Base-by-base conservation (phyloP, 2,797 vertebrate species). In the Protonibea diacanthus region DNA sequence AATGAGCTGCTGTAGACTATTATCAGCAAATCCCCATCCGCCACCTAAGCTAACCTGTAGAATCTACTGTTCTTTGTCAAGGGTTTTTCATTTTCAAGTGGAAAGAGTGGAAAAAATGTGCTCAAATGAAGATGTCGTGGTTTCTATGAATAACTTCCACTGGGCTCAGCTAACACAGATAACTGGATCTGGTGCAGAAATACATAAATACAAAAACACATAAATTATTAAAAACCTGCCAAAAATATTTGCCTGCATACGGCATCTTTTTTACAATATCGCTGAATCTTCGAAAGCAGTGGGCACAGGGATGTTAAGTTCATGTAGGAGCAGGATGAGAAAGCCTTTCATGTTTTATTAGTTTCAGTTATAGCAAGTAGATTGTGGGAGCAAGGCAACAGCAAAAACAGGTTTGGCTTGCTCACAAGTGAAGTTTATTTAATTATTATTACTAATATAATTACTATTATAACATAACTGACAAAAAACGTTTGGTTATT, bases 151-250 rank as follows among this genome's bases (percentile, higher is more conserved):
- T 71, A 55, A 3, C 59, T 71, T 59, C 21, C 55, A 53, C 40
- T 60, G 47, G 49, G 64, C 55, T 83, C 15, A 3, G 56, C 71
- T 18, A 51, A 7, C 6, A 42, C 33, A 18, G 47, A 45, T 47
- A 58, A 66, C 55, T 38, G 42, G 45, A 78, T 56, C 12, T 49
- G 69, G n/a, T 29, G 51, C 40, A 62, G 57, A 67, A 52, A 75
- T 58, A 44, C n/a, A 12, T 27, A 76, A 64, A 61, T 61, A 44
- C n/a, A 12, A 33, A 76, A 64, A 61, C 5, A 2, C 29, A 67
- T 70, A 20, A 80, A 57, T 78, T 78, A 83, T 80, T 85, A 48
- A 73, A 79, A 75, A 42, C 40, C 25, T 67, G 66, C 74, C 71
- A 82, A 56, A 72, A 66, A 45, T n/a, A 64, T 56, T 75, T 73